phyloP scores from a whole-genome alignment of 2,113 vertebrate genomes.

The Rutilus rutilus region DNA sequence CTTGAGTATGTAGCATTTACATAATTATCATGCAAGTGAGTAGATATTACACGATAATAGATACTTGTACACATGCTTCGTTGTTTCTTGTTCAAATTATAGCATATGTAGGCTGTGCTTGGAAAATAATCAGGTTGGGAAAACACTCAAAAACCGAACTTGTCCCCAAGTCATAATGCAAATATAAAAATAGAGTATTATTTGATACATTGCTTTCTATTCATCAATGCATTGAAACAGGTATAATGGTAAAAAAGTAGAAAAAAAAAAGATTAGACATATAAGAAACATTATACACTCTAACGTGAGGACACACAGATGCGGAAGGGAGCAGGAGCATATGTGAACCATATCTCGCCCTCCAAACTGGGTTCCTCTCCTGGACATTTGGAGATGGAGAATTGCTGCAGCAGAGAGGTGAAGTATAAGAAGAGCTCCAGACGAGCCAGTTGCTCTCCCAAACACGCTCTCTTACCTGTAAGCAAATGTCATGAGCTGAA shows the following conservation, averaged over 20 bases:
- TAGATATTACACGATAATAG: too few relatives aligned
- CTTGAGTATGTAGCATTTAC: too few relatives aligned
- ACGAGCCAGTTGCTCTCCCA: constrained; percentile 51
- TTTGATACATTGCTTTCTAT: too few relatives aligned
- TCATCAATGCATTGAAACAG: too few relatives aligned
- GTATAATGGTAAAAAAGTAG: too few relatives aligned
- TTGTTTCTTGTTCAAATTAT: too few relatives aligned
- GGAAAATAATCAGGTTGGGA: background rate
- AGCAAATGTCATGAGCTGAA: background rate
- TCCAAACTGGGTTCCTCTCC: constrained; percentile 51
- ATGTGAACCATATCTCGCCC: rapidly evolving
- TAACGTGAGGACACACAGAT: constrained; percentile 66
- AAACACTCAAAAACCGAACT: background rate
- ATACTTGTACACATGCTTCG: too few relatives aligned
- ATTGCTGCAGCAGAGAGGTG: constrained; percentile 67
- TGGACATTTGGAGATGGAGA: constrained; percentile 64
- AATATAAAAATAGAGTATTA: too few relatives aligned
- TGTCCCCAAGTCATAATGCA: too few relatives aligned
- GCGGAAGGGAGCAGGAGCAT: constrained; percentile 55
- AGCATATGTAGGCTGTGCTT: background rate
- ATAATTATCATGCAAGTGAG: too few relatives aligned
- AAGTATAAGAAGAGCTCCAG: constrained; percentile 55
- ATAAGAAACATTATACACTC: constrained; percentile 10
- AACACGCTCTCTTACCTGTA: constrained; percentile 48
- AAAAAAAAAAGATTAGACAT: too few relatives aligned